A percentile compares a stretch with the other conserved stretches of the same genome.
Conservation (phyloP, 23 tunicate species). For the Oikopleura dioica region DNA sequence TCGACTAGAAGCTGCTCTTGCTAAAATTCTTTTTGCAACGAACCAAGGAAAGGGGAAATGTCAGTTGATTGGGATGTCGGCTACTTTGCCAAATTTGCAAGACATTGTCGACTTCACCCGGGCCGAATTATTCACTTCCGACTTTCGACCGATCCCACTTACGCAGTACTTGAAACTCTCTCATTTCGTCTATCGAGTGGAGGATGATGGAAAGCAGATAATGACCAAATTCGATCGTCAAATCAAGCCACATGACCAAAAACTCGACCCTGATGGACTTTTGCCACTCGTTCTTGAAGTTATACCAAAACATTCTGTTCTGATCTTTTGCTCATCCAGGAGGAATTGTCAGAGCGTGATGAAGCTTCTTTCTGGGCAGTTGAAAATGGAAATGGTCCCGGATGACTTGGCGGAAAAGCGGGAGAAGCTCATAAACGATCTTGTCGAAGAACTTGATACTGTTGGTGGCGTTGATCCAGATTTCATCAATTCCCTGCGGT, state of each 20-base stretch:
- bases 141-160: slow-evolving; percentile 50
- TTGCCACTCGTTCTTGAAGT: slow-evolving; percentile 34
- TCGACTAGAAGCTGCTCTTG: slow-evolving; percentile 38
- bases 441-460: no score
- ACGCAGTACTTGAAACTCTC: slow-evolving; percentile 34
- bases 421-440: no score
- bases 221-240: no score
- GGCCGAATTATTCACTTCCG: slow-evolving; percentile 28
- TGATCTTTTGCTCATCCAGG: slow-evolving; percentile 75
- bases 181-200: slow-evolving; percentile 24
- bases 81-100: slow-evolving; percentile 36
- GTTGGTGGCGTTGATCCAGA: neutral
- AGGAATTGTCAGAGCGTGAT: slow-evolving; percentile 81
- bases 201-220: no score
- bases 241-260: neutral
- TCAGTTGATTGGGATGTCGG: slow-evolving; percentile 76
- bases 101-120: slow-evolving; percentile 33
- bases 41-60: no score
- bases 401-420: no score
- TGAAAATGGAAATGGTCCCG: no score
- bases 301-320: slow-evolving; percentile 57
- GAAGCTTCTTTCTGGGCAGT: neutral
- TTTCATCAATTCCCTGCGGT: neutral
- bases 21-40: no score
- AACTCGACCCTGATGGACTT: slow-evolving; percentile 38